Evolutionary conservation across 2,113 vertebrate genomes (phyloP).

Genomic region (Callocephalon fimbriatum): DNA sequence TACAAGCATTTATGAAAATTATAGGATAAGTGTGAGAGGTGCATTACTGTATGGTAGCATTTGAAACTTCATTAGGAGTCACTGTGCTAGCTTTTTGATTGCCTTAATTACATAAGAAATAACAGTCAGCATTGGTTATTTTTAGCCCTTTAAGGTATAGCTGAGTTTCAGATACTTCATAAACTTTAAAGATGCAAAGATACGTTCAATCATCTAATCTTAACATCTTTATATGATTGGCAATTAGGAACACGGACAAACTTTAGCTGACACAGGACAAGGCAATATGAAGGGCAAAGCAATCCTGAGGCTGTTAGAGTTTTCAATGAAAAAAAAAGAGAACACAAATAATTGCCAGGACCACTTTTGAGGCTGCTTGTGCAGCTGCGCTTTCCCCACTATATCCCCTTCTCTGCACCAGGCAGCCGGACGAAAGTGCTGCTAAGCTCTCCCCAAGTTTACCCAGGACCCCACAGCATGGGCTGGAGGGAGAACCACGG

Average conservation of each 20-base stretch:
- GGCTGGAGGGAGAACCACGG: not conserved
- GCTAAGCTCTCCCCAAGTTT: not conserved
- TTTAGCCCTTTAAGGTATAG: not conserved
- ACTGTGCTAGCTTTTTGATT: not conserved
- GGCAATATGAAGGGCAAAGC: not conserved
- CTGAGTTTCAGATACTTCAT: not conserved
- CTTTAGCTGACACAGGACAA: rapidly evolving
- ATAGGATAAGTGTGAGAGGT: not conserved
- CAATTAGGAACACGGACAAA: not conserved
- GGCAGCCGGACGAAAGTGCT: rapidly evolving
- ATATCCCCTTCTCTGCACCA: rapidly evolving
- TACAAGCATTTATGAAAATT: not conserved
- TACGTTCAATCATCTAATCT: not conserved
- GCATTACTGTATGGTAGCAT: not conserved
- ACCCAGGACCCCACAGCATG: not conserved
- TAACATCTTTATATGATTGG: not conserved
- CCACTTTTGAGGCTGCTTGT: rapidly evolving
- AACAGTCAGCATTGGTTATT: not conserved
- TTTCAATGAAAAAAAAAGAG: not conserved
- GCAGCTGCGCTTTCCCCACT: not conserved
- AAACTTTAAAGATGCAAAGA: not conserved
- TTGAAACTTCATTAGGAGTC: not conserved
- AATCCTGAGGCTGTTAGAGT: not conserved
- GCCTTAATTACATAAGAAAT: not conserved
- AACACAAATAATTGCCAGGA: not conserved